Percentiles rank a stretch among this genome's conserved stretches.
These are phyloP conservation scores for Apodemia mormo DNA, from an alignment of 2,888 invertebrate genomes.

Conservation along the genomic window DNA sequence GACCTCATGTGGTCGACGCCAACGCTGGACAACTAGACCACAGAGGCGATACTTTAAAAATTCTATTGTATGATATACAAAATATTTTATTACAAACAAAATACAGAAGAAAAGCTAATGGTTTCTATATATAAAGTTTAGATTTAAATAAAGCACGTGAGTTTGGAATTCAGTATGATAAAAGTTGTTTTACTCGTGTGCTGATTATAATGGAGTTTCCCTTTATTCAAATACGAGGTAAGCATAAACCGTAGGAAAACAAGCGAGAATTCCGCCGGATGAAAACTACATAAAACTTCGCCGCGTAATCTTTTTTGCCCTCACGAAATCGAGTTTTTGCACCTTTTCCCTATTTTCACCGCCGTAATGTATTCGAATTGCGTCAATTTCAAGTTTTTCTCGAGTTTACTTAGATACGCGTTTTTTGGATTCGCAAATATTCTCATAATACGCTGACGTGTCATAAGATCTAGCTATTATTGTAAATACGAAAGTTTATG, in stretches of 20 bases:
- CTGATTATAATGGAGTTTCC: neutral
- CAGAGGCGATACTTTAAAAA: too few species aligned
- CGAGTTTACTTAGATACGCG: constrained; percentile 6
- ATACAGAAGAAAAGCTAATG: too few species aligned
- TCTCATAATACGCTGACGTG: neutral
- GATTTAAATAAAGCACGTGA: neutral
- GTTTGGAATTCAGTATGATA: neutral
- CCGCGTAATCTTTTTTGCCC: constrained; percentile 6
- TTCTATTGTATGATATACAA: too few species aligned
- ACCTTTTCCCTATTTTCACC: neutral
- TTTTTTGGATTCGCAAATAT: constrained; percentile 5
- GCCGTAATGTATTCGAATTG: constrained; percentile 2
- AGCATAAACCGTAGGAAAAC: neutral
- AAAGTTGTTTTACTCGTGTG: neutral
- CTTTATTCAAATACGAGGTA: neutral
- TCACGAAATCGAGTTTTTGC: constrained; percentile 5
- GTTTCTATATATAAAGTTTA: too few species aligned
- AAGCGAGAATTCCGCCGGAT: neutral
- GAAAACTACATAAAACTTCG: constrained; percentile 1
- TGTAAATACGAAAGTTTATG: neutral
- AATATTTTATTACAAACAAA: too few species aligned
- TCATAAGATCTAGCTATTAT: neutral
- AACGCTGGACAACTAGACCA: too few species aligned
- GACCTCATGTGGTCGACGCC: too few species aligned
- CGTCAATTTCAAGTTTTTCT: constrained; percentile 13